Evolutionary conservation across 2,797 vertebrate species (phyloP).

Genomic region (Leptoclinus maculatus): DNA sequence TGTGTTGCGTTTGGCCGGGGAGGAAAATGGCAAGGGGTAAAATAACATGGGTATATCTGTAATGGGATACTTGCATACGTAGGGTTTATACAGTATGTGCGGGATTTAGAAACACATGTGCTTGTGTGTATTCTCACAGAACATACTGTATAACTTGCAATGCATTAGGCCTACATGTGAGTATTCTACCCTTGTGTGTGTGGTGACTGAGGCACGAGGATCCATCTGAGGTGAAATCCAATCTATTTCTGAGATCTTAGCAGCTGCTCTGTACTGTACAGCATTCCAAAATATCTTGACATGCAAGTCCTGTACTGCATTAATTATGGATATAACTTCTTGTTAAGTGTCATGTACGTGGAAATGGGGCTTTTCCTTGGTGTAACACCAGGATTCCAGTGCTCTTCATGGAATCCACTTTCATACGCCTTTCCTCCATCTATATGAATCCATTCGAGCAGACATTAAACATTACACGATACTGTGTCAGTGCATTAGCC

Average conservation of each 20-base stretch:
- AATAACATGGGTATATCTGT: slow-evolving; percentile 75
- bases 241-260: slow-evolving; percentile 36
- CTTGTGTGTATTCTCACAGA: slow-evolving; percentile 49
- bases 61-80: slow-evolving; percentile 62
- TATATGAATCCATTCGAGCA: slow-evolving; percentile 36
- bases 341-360: neutral
- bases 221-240: slow-evolving; percentile 33
- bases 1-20: slow-evolving; percentile 69
- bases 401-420: slow-evolving; percentile 31
- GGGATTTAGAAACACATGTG: slow-evolving; percentile 56
- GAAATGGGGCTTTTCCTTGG: neutral
- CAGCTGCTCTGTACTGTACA: slow-evolving; percentile 10
- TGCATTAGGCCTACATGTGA: neutral
- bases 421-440: slow-evolving; percentile 19
- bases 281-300: slow-evolving; percentile 24
- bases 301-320: slow-evolving; percentile 17
- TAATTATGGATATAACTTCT: slow-evolving; percentile 7
- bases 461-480: slow-evolving; percentile 52
- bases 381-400: slow-evolving; percentile 7
- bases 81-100: slow-evolving; percentile 47
- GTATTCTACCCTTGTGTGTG: slow-evolving; percentile 7
- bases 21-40: slow-evolving; percentile 74
- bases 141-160: slow-evolving; percentile 17
- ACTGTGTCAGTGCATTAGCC: slow-evolving; percentile 42
- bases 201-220: neutral